Percentiles rank a stretch among this genome's conserved stretches.
These are phyloP conservation scores for Aleiodes alternator DNA, from an alignment of 2,888 invertebrate species.

Conservation along the genomic window DNA sequence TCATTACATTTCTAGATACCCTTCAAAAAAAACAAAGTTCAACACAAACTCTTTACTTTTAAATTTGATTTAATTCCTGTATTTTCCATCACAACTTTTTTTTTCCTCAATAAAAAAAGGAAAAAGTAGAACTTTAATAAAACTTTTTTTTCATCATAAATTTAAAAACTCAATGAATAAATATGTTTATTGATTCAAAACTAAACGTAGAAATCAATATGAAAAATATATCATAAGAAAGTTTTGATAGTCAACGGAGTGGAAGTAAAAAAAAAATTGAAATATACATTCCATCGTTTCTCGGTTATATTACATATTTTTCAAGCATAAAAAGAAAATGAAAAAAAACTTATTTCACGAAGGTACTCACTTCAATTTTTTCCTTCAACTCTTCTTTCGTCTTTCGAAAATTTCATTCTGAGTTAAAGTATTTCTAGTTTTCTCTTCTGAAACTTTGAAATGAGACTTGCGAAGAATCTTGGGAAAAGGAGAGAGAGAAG, in stretches of 20 bases:
- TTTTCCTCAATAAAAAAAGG: too few relatives aligned
- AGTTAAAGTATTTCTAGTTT: slow-evolving; percentile 74
- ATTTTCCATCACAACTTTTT: too few relatives aligned
- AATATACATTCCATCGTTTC: slow-evolving; percentile 29
- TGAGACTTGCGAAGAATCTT: slow-evolving; percentile 57
- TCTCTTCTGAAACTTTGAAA: slow-evolving; percentile 68
- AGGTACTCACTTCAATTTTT: slow-evolving; percentile 54
- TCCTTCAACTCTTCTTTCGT: slow-evolving; percentile 44
- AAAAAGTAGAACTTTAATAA: too few relatives aligned
- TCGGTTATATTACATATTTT: slow-evolving; percentile 50
- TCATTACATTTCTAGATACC: too few relatives aligned
- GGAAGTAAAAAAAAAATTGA: slow-evolving; percentile 12
- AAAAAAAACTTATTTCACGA: slow-evolving; percentile 22
- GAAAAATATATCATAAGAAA: slow-evolving; percentile 40
- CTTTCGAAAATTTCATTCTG: slow-evolving; percentile 73
- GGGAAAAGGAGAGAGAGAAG: slow-evolving; percentile 45
- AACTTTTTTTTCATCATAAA: neutral
- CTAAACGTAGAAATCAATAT: neutral
- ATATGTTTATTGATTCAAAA: slow-evolving; percentile 3
- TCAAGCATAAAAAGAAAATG: neutral
- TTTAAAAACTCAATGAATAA: neutral
- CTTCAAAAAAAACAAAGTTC: too few relatives aligned
- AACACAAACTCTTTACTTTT: too few relatives aligned
- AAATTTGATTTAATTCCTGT: too few relatives aligned
- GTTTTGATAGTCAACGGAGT: slow-evolving; percentile 44